phyloP scores from a whole-genome alignment of 2,888 invertebrate species.

The Dynastes hyllus region DNA sequence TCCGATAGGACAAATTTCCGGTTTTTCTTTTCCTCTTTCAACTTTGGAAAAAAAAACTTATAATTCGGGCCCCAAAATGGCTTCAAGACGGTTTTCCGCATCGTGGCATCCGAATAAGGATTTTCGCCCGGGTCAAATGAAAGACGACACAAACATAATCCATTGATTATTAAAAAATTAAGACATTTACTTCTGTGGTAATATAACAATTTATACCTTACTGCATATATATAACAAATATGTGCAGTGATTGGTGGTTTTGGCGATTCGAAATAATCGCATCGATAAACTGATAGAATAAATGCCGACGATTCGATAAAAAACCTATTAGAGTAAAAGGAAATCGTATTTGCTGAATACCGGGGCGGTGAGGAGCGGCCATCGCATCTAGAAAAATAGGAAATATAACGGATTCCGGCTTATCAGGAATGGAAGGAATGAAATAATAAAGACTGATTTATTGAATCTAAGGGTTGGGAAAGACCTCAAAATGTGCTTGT shows the following conservation, averaged over 20 bases:
- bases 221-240: neutral
- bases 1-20: conserved; percentile 20
- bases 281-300: conserved; percentile 35
- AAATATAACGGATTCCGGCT: conserved; percentile 48
- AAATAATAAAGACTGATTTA: conserved; percentile 52
- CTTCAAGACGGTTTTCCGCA: neutral
- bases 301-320: conserved; percentile 35
- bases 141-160: neutral
- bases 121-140: neutral
- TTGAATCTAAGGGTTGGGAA: conserved; percentile 45
- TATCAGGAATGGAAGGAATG: conserved; percentile 49
- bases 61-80: too few species aligned
- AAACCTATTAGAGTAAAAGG: conserved; percentile 46
- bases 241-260: neutral
- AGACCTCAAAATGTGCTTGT: neutral
- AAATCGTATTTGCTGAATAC: conserved; percentile 46
- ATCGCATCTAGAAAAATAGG: conserved; percentile 39
- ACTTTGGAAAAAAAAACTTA: neutral
- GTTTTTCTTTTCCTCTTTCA: conserved; percentile 18
- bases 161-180: too few species aligned
- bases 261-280: conserved; percentile 2
- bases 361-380: conserved; percentile 35
- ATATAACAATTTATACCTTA: too few species aligned
- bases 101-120: neutral
- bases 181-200: too few species aligned